Conservation (phyloP, 2,888 invertebrate genomes). For the Papilio elwesi region DNA sequence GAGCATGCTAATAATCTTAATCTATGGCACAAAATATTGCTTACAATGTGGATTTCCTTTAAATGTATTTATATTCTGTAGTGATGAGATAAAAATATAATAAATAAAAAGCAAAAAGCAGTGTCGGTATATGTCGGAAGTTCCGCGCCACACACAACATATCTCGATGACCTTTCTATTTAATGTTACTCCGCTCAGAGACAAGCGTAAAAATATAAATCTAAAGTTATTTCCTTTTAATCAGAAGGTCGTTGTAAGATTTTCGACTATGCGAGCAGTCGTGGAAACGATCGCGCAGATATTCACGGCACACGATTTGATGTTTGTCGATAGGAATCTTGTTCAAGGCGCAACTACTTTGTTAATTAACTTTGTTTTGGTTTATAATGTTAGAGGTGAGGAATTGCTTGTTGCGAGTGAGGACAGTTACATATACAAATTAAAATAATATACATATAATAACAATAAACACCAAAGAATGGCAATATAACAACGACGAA, state of each 20-base stretch:
- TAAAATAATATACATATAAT: not conserved
- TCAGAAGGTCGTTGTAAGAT: conserved; percentile 30
- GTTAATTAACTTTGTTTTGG: conserved; percentile 5
- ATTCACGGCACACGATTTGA: conserved; percentile 17
- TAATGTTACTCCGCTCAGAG: conserved; percentile 32
- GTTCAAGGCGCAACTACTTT: conserved; percentile 15
- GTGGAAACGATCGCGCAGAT: conserved; percentile 22
- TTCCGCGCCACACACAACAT: conserved; percentile 10
- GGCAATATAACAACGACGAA: no score
- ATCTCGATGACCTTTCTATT: conserved; percentile 36
- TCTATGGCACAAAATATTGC: no score
- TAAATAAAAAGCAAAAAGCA: not conserved
- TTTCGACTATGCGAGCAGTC: conserved; percentile 25
- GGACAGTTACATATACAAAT: no score
- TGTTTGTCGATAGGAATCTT: conserved; percentile 24
- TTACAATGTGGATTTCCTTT: not conserved
- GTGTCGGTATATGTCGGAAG: conserved; percentile 26
- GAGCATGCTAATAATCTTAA: no score
- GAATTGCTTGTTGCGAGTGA: not conserved
- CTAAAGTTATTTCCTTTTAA: conserved; percentile 32
- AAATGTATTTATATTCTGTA: not conserved
- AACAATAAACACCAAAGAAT: no score
- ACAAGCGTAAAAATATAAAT: conserved; percentile 27
- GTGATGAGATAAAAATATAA: not conserved
- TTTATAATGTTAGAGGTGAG: not conserved